Base-by-base conservation (phyloP, 2,797 vertebrate species). In the Melanogrammus aeglefinus region DNA sequence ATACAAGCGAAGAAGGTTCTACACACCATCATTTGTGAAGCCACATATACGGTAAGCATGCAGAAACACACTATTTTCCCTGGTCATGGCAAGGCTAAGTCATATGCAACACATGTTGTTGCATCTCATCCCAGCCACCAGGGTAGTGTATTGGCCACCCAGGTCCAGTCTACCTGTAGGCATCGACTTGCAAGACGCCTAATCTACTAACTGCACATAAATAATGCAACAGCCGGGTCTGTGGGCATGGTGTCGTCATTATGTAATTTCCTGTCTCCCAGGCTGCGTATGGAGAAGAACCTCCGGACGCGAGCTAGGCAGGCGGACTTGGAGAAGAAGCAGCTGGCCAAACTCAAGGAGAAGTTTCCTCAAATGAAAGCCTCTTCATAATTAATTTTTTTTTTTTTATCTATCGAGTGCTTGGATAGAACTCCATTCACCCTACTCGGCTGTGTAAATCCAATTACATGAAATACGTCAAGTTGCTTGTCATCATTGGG, bases 1-100 rank as follows among this genome's bases (percentile, higher is more conserved):
- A 78, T 94, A 99, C 89, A 96, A 93, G 18, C 94, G 84, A 77
- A 97, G 92, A 84, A 94, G 38, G 84, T 99, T 97, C 90, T 98
- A 89, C 86, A 96, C 95, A 0, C 94, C 95, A 63, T 78, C 88
- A 33, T 95, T 95, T 14, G 96, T 98, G 38, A 79, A 96, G 12
- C 95, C 80, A 66, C 94, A 96, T 79, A 87, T 95, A 80, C 96
- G 96, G 98, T 99, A 89, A 88, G 88, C 70, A 35, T 35, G 27
- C 29, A 8, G 70, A 24, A 18, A 39, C 51, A 39, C 51, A 6
- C 35, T 69, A 1, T 0, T 29, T 36, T 27, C 47, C 8, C 57
- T 63, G 7, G 6, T 63, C 57, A 24, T 24, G 57, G 57, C 4
- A 63, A n/a, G 57, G 57, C 24, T 21, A 5, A 51, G 47, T 63